Percentiles rank a stretch among this genome's conserved stretches.
phyloP scores from a whole-genome alignment of 2,113 vertebrate genomes.

The Brachyhypopomus gauderio region DNA sequence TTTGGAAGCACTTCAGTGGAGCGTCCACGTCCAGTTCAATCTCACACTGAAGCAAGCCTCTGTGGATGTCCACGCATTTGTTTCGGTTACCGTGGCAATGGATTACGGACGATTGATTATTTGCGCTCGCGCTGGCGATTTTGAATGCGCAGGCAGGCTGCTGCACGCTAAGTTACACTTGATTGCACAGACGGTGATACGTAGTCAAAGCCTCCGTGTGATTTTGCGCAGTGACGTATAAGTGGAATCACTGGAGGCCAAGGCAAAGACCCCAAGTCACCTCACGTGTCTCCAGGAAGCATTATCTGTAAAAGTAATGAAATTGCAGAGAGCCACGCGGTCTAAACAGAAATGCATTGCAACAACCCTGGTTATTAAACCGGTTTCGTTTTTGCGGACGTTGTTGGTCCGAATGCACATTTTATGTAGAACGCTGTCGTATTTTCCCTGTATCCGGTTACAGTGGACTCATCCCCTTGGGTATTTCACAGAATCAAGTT shows the following conservation, averaged over 20 bases:
- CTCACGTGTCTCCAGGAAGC: not conserved
- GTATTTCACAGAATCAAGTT: no score
- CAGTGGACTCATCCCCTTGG: no score
- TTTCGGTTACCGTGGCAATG: not conserved
- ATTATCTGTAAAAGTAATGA: not conserved
- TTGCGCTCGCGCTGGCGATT: not conserved
- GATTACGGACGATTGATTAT: not conserved
- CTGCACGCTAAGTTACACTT: not conserved
- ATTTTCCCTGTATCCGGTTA: no score
- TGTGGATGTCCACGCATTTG: conserved; percentile 29
- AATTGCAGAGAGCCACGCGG: not conserved
- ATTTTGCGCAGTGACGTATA: not conserved
- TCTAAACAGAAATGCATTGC: not conserved
- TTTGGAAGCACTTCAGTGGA: not conserved
- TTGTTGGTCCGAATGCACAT: no score
- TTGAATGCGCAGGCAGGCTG: not conserved
- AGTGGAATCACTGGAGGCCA: not conserved
- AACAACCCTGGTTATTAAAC: no score
- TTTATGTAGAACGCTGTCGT: no score
- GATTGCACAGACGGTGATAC: not conserved
- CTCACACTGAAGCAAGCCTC: conserved; percentile 12
- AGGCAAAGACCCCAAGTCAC: not conserved
- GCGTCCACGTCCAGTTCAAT: conserved; percentile 17
- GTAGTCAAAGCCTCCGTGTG: not conserved
- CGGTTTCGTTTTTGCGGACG: no score